Evolutionary conservation across 2,888 invertebrate genomes (phyloP).

Genomic region (Pterostichus niger): DNA sequence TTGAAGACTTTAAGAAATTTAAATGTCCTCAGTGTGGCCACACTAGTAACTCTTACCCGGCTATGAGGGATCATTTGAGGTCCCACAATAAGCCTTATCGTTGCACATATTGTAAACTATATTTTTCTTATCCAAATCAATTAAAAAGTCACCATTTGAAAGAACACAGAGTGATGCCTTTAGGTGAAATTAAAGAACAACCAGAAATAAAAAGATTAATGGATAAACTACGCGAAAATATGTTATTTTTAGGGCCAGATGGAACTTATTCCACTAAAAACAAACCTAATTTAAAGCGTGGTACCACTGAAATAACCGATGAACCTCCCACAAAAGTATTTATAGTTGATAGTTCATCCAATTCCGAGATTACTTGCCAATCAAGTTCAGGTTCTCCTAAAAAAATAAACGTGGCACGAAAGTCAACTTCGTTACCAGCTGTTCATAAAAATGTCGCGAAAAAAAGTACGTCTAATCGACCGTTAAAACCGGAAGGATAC

Average conservation of each 20-base stretch:
- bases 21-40: slow-evolving; percentile 76
- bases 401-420: slow-evolving; percentile 74
- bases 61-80: slow-evolving; percentile 76
- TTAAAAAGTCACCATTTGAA: slow-evolving; percentile 72
- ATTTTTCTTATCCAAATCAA: slow-evolving; percentile 72
- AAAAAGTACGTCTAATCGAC: slow-evolving; percentile 79
- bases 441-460: slow-evolving; percentile 72
- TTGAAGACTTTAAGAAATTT: slow-evolving; percentile 71
- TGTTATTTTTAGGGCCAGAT: slow-evolving; percentile 42
- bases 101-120: slow-evolving; percentile 76
- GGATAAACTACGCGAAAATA: slow-evolving; percentile 61
- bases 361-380: too few relatives aligned
- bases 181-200: slow-evolving; percentile 68
- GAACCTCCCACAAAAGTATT: slow-evolving; percentile 38
- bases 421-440: slow-evolving; percentile 76
- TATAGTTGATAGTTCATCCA: too few relatives aligned
- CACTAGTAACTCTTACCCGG: slow-evolving; percentile 71
- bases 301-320: slow-evolving; percentile 59
- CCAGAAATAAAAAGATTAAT: slow-evolving; percentile 62
- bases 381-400: not conserved
- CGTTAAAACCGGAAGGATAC: slow-evolving; percentile 72
- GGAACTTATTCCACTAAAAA: slow-evolving; percentile 58
- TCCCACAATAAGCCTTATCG: slow-evolving; percentile 76
- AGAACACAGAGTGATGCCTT: slow-evolving; percentile 72
- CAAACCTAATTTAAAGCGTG: slow-evolving; percentile 48